Evolutionary conservation across 1,140 invertebrate genomes (phyloP), one percentile per base, ranked within the genome.

Genomic region (Megathymus violae): DNA sequence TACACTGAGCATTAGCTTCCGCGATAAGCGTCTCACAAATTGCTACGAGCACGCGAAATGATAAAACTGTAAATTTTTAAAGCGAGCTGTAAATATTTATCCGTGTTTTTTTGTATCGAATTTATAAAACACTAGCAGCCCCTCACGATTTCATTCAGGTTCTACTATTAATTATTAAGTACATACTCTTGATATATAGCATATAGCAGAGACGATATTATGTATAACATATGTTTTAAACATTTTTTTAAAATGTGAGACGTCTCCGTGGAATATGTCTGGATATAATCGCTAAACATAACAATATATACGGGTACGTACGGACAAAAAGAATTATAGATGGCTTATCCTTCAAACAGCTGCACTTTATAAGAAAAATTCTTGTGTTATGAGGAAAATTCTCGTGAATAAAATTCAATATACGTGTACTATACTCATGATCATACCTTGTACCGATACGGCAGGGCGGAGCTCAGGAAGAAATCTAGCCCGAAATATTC

Each of bases 1-100:
- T 85, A 89, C 80, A 83, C 75, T 82, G 76, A 82, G 82, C 81
- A 83, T 88, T 88, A 87, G 79, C 82, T 65, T 58, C 60, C 34
- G 54, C 80, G 84, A 88, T 87, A 88, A 88, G 77, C 78, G 76
- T 73, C 75, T 67, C 84, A 73, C 80, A 84, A 87, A 88, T 87
- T 85, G 78, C 69, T 60, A 56, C 44, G 54, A 60, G 65, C 85
- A 88, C 85, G 85, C 84, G 65, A 86, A 44, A 58, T 58, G 54
- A 58, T 58, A 46, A 58, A 58, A 58, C 41, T 58, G 43, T 58
- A 36, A 25, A 54, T 46, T 46, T 58, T 58, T 19, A 58, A 58
- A 13, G 27, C 41, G 14, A 54, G 7, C 15, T 48, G 15, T 22
- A 7, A 27, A 48, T 17, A 54, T 15, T 40, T 54, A 41, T 31